A percentile compares a stretch with the other conserved stretches of the same genome.
These are phyloP conservation scores for Leptinotarsa tumamoca DNA, from an alignment of 2,888 invertebrate species.

Conservation along the genomic window DNA sequence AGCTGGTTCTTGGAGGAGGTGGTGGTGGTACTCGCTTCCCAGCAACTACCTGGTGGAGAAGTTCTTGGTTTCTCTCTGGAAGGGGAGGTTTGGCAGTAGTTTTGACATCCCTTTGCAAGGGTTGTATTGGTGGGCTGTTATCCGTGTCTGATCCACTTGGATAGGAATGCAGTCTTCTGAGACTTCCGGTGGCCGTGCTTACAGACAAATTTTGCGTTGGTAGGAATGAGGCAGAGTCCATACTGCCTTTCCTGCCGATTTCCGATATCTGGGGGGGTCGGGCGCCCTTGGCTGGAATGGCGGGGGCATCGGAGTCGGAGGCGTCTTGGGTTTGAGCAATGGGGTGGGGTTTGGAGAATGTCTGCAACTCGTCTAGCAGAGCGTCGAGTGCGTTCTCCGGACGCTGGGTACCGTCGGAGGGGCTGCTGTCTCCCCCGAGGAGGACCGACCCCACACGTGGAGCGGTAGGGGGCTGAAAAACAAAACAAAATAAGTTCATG, in stretches of 20 bases:
- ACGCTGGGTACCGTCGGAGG: slow-evolving; percentile 72
- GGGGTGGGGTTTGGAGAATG: slow-evolving; percentile 80
- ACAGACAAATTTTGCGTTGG: slow-evolving; percentile 64
- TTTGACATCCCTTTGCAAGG: slow-evolving; percentile 67
- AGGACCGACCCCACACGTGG: slow-evolving; percentile 73
- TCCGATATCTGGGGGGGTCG: slow-evolving; percentile 68
- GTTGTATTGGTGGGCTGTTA: slow-evolving; percentile 80
- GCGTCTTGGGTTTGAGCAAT: slow-evolving; percentile 52
- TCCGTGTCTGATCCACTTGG: slow-evolving; percentile 88
- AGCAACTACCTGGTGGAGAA: slow-evolving; percentile 76
- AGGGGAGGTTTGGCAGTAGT: slow-evolving; percentile 81
- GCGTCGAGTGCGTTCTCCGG: slow-evolving; percentile 98
- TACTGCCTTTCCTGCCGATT: slow-evolving; percentile 70
- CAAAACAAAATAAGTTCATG: slow-evolving; percentile 16
- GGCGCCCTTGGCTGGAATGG: slow-evolving; percentile 62
- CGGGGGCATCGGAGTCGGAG: slow-evolving; percentile 59
- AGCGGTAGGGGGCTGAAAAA: slow-evolving; percentile 71
- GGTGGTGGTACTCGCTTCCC: slow-evolving; percentile 87
- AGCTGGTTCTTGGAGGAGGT: slow-evolving; percentile 92
- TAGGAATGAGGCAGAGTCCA: slow-evolving; percentile 68
- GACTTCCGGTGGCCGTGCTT: slow-evolving; percentile 69
- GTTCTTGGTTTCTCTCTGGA: slow-evolving; percentile 84
- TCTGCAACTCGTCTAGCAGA: slow-evolving; percentile 93
- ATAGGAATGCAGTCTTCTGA: slow-evolving; percentile 85
- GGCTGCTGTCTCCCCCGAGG: slow-evolving; percentile 71